Base-by-base conservation (phyloP, 2,888 invertebrate genomes). In the Lissonota sp. region DNA sequence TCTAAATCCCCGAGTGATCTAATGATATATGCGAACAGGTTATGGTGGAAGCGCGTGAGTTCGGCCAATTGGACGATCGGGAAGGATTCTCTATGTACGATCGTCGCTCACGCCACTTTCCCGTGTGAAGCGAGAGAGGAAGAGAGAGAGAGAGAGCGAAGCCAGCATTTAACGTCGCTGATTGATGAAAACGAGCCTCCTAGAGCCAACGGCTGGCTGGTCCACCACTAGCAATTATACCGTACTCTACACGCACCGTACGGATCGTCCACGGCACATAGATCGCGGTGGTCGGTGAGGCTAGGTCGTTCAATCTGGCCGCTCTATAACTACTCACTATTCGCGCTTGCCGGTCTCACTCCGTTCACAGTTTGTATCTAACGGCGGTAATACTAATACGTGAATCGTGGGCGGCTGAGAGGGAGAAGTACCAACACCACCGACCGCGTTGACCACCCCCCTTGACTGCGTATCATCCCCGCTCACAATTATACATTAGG, bases 151-250 rank as follows among this genome's bases (percentile, higher is more conserved):
- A 40, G 69, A 64, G 78, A 63, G 82, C 78, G 83, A 26, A 77
- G 83, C 81, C 85, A 86, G 88, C 89, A 90, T 91, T 91, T 90
- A 91, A 87, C 89, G 87, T 83, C 84, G 83, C 90, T 91, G 91
- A 92, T 91, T 91, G 91, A 92, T 92, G 92, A 88, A 91, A 91
- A 90, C 90, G 87, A 88, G 86, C 83, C 76, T 90, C 86, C 89
- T 88, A 86, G 89, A 90, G 90, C 88, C 26, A 90, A 90, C 85
- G 86, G 85, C 85, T 85, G 83, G 26, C 83, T 88, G 87, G 85
- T 85, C 87, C 88, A 87, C 89, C 87, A 83, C 86, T 85, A 87
- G 90, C 92, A 91, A 92, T 92, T 92, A 91, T 91, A 90, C 88
- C 89, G 87, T 84, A 86, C 84, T 26, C 26, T 88, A 89, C 90